Conservation (phyloP, 2,113 vertebrate species). For the Corythoichthys haematopterus region DNA sequence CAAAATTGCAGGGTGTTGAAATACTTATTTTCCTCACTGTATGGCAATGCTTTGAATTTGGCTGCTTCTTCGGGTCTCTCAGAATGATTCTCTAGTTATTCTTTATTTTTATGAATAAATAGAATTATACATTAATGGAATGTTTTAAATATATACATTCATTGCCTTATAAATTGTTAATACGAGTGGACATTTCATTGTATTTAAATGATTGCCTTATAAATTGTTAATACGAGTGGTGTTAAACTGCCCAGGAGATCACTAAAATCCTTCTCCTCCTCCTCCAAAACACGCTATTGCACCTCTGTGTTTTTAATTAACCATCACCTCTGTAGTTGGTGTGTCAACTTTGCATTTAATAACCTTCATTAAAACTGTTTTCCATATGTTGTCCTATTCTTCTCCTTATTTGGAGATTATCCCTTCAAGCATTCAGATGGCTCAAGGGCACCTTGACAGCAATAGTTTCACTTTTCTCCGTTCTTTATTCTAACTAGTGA, state of each 20-base stretch:
- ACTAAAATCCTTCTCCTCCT: background rate
- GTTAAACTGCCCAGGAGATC: conserved; percentile 19
- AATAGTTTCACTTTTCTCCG: conserved; percentile 20
- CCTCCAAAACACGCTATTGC: background rate
- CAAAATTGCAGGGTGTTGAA: no score
- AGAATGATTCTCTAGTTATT: no score
- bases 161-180: background rate
- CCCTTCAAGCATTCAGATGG: conserved; percentile 16
- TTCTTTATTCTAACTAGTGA: conserved; percentile 39
- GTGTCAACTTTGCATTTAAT: background rate
- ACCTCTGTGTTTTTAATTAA: background rate
- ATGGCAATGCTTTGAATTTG: no score
- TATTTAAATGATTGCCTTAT: no score
- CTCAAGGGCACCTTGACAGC: conserved; percentile 53
- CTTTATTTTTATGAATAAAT: no score
- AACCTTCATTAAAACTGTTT: conserved; percentile 8
- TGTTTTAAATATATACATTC: no score
- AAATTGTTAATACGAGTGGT: conserved; percentile 13
- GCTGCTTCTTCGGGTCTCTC: no score
- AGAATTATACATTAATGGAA: no score
- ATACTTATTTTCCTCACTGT: no score
- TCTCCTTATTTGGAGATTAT: conserved; percentile 34
- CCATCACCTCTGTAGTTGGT: background rate
- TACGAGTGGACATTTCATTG: conserved; percentile 2
- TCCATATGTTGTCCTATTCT: conserved; percentile 1